Evolutionary conservation across 2,888 invertebrate species (phyloP), one percentile per base, ranked within the genome.

Genomic region (Lypha dubia): DNA sequence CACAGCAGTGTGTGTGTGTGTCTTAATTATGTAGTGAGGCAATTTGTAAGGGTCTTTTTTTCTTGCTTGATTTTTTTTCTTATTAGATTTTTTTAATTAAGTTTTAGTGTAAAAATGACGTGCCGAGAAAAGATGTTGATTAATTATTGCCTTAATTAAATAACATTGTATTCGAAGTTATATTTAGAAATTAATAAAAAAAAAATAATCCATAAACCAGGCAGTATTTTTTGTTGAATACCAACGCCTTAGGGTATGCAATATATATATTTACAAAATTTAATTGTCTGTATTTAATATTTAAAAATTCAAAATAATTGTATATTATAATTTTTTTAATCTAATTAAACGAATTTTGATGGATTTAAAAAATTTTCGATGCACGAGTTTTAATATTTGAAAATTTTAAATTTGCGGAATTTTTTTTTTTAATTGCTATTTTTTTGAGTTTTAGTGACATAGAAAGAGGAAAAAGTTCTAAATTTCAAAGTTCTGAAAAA

Each of bases 21-120:
- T 11, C 32, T 70, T 44, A 70, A 70, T 77, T 60, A 70, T 38
- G 20, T 20, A 49, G 24, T 24, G n/a, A 46, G 6, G 56, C n/a
- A n/a, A 46, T 49, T 4, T 46, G n/a, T 62, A 15, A 17, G 20
- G 20, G 35, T 13, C 7, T 20, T 24, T 65, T 32, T 44, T 49
- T 32, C 2, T 65, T 9, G 11, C 6, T 63, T 44, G 22, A 28
- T 4, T 60, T 38, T 35, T 11, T 35, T n/a, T 51, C 15, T 11
- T 15, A 35, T 68, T 20, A n/a, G 11, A 53, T 68, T 53, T 38
- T 53, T 38, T 1, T 68, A 68, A 68, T 68, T 51, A 53, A 38
- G 20, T 63, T 63, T n/a, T 17, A n/a, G 9, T 11, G 11, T 58
- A 0, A 58, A 58, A 28, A 5, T 28, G 15, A 9, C 20, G 9